phyloP scores from a whole-genome alignment of 1,140 invertebrate species.

The Dendrolimus punctatus region DNA sequence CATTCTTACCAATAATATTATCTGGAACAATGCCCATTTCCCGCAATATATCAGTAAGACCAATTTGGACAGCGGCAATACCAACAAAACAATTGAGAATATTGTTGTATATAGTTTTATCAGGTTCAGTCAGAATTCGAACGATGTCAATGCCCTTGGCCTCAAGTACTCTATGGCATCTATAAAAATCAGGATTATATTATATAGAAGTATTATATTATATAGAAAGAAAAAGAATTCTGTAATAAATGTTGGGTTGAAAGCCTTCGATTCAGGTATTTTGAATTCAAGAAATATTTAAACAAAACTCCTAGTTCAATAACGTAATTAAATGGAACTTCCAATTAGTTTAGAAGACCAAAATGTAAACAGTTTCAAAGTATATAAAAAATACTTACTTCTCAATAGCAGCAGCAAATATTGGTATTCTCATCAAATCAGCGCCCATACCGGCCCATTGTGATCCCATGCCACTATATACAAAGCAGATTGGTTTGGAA shows the following conservation, averaged over 20 bases:
- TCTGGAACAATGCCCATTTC: constrained; percentile 75
- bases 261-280: too few relatives aligned
- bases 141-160: constrained; percentile 79
- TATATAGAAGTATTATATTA: too few relatives aligned
- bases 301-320: too few relatives aligned
- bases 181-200: constrained; percentile 38
- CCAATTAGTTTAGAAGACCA: too few relatives aligned
- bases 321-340: too few relatives aligned
- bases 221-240: too few relatives aligned
- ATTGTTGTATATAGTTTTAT: constrained; percentile 78
- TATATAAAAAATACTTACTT: constrained; percentile 9
- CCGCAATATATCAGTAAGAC: constrained; percentile 80
- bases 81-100: constrained; percentile 84
- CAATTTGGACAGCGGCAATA: constrained; percentile 85
- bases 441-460: constrained; percentile 8
- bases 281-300: too few relatives aligned
- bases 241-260: too few relatives aligned
- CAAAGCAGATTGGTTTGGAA: constrained; percentile 1
- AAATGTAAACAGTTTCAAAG: too few relatives aligned
- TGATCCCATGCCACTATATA: constrained; percentile 5
- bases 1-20: constrained; percentile 23
- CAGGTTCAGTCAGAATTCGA: constrained; percentile 76
- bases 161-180: constrained; percentile 76
- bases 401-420: constrained; percentile 7
- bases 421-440: constrained; percentile 5